Conservation (phyloP, 2,113 vertebrate genomes). For the Cephalopholis sonnerati region DNA sequence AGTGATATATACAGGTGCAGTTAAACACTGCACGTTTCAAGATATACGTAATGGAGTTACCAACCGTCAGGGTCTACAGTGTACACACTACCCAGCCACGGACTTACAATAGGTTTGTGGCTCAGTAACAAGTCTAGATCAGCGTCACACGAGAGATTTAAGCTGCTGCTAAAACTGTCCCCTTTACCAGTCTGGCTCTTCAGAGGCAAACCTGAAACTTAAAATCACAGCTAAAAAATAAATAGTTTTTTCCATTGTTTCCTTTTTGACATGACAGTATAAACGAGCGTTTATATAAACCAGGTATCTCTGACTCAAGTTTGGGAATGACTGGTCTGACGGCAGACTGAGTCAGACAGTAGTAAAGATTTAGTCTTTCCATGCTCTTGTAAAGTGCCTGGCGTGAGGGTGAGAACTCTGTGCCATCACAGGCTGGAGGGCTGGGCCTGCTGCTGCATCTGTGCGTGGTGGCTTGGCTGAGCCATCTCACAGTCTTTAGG, state of each 20-base stretch:
- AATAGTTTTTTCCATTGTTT: not conserved
- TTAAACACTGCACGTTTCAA: conserved; percentile 43
- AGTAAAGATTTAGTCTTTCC: conserved; percentile 10
- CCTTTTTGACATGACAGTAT: conserved; percentile 23
- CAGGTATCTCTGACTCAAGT: conserved; percentile 9
- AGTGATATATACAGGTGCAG: conserved; percentile 38
- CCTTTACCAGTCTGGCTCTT: conserved; percentile 3
- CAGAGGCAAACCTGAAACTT: conserved; percentile 18
- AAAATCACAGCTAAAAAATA: conserved; percentile 27
- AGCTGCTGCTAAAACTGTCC: conserved; percentile 12
- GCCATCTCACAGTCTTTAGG: conserved; percentile 84
- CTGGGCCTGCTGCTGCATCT: conserved; percentile 86
- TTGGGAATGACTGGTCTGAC: conserved; percentile 55
- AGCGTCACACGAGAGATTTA: conserved; percentile 5
- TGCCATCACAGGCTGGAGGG: conserved; percentile 88
- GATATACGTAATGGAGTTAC: conserved; percentile 3
- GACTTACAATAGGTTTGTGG: not conserved
- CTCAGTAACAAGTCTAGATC: conserved; percentile 23
- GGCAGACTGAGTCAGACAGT: not conserved
- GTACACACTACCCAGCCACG: not conserved
- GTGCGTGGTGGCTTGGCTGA: conserved; percentile 60
- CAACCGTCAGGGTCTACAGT: conserved; percentile 10
- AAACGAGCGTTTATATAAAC: conserved; percentile 34
- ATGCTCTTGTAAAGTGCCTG: conserved; percentile 63
- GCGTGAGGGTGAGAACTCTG: conserved; percentile 4